Conservation (phyloP, 2,113 vertebrate species). For the Oreochromis aureus region DNA sequence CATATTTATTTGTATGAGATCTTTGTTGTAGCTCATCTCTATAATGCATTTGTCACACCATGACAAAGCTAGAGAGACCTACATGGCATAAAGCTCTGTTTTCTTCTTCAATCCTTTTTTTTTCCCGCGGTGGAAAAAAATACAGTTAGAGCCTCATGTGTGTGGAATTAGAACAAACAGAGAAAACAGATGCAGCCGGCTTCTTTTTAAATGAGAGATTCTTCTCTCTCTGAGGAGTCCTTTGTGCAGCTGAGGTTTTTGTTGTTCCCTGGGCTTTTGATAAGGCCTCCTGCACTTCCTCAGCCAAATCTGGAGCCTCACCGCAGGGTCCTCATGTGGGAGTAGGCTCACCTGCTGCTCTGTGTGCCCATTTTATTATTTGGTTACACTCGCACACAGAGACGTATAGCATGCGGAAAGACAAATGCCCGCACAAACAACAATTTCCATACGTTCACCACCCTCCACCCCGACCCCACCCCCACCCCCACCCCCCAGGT, state of each 20-base stretch:
- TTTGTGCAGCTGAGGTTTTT: slow-evolving; percentile 56
- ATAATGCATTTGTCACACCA: slow-evolving; percentile 26
- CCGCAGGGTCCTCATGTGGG: slow-evolving; percentile 44
- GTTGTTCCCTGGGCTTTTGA: slow-evolving; percentile 58
- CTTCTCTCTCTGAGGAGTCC: slow-evolving; percentile 35
- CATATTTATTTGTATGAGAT: slow-evolving; percentile 34
- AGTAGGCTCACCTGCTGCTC: slow-evolving; percentile 53
- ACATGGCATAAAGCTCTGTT: slow-evolving; percentile 24
- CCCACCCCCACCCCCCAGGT: background rate
- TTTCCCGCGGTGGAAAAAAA: background rate
- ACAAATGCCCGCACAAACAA: background rate
- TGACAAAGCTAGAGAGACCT: slow-evolving; percentile 14
- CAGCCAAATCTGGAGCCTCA: slow-evolving; percentile 48
- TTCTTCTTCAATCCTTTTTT: slow-evolving; percentile 5
- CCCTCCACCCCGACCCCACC: background rate
- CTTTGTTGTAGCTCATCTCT: slow-evolving; percentile 30
- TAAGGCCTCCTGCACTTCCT: slow-evolving; percentile 57
- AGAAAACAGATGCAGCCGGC: slow-evolving; percentile 45
- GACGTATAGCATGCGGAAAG: background rate
- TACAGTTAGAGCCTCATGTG: background rate
- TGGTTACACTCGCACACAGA: background rate
- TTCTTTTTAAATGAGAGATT: slow-evolving; percentile 38
- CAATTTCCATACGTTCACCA: slow-evolving; percentile 9
- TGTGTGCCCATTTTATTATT: slow-evolving; percentile 29
- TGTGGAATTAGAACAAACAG: slow-evolving; percentile 46